These are phyloP conservation scores for Mesitornis unicolor DNA, from an alignment of 2,113 vertebrate species.

Conservation along the genomic window DNA sequence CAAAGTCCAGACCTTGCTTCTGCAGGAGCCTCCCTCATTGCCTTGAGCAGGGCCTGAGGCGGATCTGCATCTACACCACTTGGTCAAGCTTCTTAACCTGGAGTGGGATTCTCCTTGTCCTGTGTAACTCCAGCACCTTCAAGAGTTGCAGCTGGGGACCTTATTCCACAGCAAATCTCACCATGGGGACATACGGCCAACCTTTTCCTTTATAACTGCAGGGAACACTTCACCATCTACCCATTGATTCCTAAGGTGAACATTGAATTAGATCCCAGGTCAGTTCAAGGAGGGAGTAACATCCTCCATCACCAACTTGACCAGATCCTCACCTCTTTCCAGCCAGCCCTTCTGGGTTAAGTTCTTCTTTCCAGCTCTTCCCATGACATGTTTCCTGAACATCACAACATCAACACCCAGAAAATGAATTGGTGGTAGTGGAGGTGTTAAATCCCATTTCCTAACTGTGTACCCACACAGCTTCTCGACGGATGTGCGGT, in stretches of 20 bases:
- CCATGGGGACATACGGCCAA: background rate
- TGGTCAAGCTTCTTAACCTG: background rate
- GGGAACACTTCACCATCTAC: background rate
- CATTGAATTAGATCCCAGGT: background rate
- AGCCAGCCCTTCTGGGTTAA: background rate
- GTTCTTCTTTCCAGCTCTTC: background rate
- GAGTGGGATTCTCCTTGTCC: background rate
- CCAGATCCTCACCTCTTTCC: background rate
- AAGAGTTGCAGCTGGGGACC: background rate
- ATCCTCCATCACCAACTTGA: background rate
- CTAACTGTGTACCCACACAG: background rate
- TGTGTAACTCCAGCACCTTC: background rate
- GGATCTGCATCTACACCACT: rapidly evolving
- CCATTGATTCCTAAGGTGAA: background rate
- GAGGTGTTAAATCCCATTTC: background rate
- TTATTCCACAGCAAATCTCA: background rate
- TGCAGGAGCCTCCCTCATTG: background rate
- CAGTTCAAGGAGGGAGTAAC: background rate
- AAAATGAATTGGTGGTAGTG: background rate
- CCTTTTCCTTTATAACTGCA: background rate
- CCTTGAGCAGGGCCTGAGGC: background rate
- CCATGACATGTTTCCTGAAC: background rate
- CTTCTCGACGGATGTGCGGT: background rate
- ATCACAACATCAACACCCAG: background rate
- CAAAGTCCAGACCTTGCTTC: background rate